Base-by-base conservation (phyloP, 2,113 vertebrate genomes). In the Cercocebus atys region DNA sequence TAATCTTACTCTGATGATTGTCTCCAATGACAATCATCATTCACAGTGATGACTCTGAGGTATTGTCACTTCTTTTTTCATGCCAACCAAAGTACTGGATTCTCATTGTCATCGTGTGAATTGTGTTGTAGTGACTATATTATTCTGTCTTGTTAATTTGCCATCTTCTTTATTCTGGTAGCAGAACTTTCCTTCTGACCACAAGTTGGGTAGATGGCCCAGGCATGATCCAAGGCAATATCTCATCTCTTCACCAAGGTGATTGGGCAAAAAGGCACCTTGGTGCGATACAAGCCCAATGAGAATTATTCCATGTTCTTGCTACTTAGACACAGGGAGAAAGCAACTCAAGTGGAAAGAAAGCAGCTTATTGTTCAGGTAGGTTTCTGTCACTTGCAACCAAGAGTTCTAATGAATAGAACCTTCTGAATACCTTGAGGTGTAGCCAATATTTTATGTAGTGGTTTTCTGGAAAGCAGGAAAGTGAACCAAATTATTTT, bases 401-500 rank as follows among this genome's bases (percentile, higher is more conserved):
- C n/a, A 35, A 50, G 50, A 45, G 32, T 92, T 57, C 30, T 80
- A 38, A 66, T 20, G 20, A 93, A 23, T 45, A 27, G 64, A 89
- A 20, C 16, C 76, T 85, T 40, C 25, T 52, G 32, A 94, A 38
- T 47, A 68, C 50, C 17, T 86, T 17, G 45, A 72, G 23, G 82
- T 89, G 6, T 50, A 45, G 50, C 47, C 38, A 86, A 25, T 83
- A 43, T 91, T 87, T 90, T 91, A 30, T 43, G 27, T 30, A 64
- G 61, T 64, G 27, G 61, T 78, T 55, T 35, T 86, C 72, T 18
- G 17, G 16, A 93, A 94, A 81, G 50, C 10, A 47, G 17, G 55
- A 61, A 78, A 61, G 23, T 52, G 17, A 96, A 55, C 47, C 88
- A 93, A 70, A 11, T 93, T 64, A 90, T 88, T 93, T 96, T 61